Percentiles rank a stretch among this genome's conserved stretches.
Conservation (phyloP, 2,888 invertebrate species). For the Spodoptera exigua region DNA sequence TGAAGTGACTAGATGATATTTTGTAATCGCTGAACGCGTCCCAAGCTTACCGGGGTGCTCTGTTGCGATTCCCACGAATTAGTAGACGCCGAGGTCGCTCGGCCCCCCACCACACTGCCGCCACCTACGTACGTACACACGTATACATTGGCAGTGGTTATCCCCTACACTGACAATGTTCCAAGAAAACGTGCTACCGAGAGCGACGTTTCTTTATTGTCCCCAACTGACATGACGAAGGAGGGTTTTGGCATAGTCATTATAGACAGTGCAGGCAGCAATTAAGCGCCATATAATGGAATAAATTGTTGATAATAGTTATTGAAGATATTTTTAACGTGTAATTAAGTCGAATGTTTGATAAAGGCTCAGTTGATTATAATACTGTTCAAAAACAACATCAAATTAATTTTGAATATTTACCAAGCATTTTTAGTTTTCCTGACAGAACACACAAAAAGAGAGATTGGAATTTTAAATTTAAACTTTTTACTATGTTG, state of each 20-base stretch:
- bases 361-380: too few species aligned
- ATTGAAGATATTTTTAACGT: too few species aligned
- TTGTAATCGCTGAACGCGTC: conserved; percentile 76
- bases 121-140: conserved; percentile 88
- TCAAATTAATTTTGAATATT: too few species aligned
- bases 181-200: conserved; percentile 33
- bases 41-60: conserved; percentile 86
- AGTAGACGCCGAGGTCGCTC: conserved; percentile 77
- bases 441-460: too few species aligned
- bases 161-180: conserved; percentile 61
- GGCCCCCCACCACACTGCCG: conserved; percentile 83
- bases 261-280: conserved; percentile 22
- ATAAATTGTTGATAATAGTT: too few species aligned
- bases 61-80: conserved; percentile 84
- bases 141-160: conserved; percentile 75
- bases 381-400: too few species aligned
- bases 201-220: conserved; percentile 32
- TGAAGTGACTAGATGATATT: conserved; percentile 80
- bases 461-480: too few species aligned
- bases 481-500: too few species aligned
- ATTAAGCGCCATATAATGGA: conserved; percentile 3
- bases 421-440: too few species aligned
- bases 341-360: too few species aligned
- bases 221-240: conserved; percentile 17
- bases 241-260: conserved; percentile 9